Evolutionary conservation across 2,888 invertebrate genomes (phyloP), one percentile per base, ranked within the genome.

Genomic region (Himalopsyche tibetana): DNA sequence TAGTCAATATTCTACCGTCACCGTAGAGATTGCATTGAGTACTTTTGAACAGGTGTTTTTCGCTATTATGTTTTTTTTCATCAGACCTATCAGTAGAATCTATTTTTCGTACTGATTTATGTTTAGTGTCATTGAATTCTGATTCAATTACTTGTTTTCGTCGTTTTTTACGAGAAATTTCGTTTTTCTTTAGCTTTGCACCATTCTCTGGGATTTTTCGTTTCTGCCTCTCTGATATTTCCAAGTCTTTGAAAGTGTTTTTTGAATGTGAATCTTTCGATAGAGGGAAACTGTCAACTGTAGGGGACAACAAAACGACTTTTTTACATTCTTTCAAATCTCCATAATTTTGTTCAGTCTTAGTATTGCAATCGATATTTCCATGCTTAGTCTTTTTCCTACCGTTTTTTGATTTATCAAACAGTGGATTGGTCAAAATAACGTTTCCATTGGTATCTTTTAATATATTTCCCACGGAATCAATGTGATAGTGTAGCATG

Each of bases 1-100:
- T 93, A 56, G 93, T 93, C 82, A 93, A 90, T 87, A 93, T 80
- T 82, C 81, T 83, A 42, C 86, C 84, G 9, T 55, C 55, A 45
- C 69, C 8, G 51, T 79, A 80, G 69, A 36, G 82, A 79, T 82
- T 82, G 6, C 17, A 38, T 38, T 42, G 36, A 42, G 9, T 15
- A n/a, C 38, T 36, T 74, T 69, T n/a, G n/a, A 69, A 42, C 38
- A 42, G 28, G 45, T 19, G 17, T n/a, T 74, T 63, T 81, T 82
- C 82, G 11, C 51, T 84, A 40, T 84, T 40, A 80, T 36, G n/a
- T n/a, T 80, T 36, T 45, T n/a, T 45, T 80, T 17, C 80, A 80
- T 80, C 17, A 9, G 0, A n/a, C 8, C 19, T 28, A 15, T 80
- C 42, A 11, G 17, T 28, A 17, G 45, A 17, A 19, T 80, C 42